Percentiles rank a stretch among this genome's conserved stretches.
Conservation (phyloP, 2,113 vertebrate genomes). For the Nettapus auritus region DNA sequence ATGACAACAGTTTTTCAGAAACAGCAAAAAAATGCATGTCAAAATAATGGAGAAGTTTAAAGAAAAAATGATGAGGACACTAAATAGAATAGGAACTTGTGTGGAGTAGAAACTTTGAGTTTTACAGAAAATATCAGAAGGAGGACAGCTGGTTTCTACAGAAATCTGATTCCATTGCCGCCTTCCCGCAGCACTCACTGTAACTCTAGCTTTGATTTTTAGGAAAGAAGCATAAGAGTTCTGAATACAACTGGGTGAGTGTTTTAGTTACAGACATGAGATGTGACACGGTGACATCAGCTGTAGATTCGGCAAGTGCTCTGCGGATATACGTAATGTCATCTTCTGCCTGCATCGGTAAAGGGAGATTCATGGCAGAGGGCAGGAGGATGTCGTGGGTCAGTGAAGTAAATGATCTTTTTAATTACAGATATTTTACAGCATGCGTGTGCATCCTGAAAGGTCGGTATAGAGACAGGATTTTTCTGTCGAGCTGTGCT, state of each 20-base stretch:
- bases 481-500: background rate
- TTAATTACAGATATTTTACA: background rate
- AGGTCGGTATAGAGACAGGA: background rate
- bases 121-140: background rate
- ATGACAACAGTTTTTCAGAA: slow-evolving; percentile 23
- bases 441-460: background rate
- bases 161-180: background rate
- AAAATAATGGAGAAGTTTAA: background rate
- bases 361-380: background rate
- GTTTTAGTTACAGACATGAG: background rate
- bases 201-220: background rate
- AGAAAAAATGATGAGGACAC: background rate
- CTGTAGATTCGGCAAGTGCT: background rate
- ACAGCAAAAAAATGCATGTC: background rate
- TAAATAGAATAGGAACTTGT: background rate
- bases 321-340: accelerated
- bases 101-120: background rate
- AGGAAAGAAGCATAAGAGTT: background rate
- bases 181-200: background rate
- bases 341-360: background rate
- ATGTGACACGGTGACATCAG: background rate
- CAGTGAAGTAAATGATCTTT: too few species aligned
- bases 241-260: background rate
- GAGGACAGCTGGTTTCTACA: background rate
- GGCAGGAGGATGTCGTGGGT: background rate